Conservation (phyloP, 1,140 invertebrate genomes). For the honey bee (Apis mellifera) region DNA sequence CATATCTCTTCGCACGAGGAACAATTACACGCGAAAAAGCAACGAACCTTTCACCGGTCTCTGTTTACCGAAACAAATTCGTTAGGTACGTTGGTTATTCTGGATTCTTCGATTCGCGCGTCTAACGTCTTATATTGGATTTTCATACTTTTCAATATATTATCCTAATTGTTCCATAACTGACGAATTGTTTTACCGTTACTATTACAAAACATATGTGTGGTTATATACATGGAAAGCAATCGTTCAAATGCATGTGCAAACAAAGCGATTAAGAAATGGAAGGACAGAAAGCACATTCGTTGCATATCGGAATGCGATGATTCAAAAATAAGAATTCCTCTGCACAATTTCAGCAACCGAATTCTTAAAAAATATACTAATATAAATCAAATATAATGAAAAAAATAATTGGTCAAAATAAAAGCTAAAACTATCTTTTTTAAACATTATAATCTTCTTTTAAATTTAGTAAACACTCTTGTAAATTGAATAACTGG, state of each 20-base stretch:
- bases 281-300: background rate
- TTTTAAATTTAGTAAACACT: background rate
- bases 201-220: constrained; percentile 32
- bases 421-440: background rate
- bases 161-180: constrained; percentile 27
- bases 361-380: background rate
- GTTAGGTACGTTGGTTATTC: background rate
- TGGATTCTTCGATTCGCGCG: background rate
- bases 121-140: background rate
- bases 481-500: background rate
- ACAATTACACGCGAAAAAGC: background rate
- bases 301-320: constrained; percentile 33
- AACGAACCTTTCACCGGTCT: constrained; percentile 11
- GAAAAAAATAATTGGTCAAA: background rate
- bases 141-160: background rate
- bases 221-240: constrained; percentile 29
- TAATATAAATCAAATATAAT: background rate
- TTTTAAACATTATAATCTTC: background rate
- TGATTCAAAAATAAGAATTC: constrained; percentile 17
- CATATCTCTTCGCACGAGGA: background rate
- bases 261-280: constrained; percentile 35
- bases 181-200: constrained; percentile 47
- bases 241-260: constrained; percentile 38
- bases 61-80: constrained; percentile 20
- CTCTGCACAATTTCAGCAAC: constrained; percentile 8